phyloP scores from a whole-genome alignment of 1,140 invertebrate genomes.

The Drosophila truncata region DNA sequence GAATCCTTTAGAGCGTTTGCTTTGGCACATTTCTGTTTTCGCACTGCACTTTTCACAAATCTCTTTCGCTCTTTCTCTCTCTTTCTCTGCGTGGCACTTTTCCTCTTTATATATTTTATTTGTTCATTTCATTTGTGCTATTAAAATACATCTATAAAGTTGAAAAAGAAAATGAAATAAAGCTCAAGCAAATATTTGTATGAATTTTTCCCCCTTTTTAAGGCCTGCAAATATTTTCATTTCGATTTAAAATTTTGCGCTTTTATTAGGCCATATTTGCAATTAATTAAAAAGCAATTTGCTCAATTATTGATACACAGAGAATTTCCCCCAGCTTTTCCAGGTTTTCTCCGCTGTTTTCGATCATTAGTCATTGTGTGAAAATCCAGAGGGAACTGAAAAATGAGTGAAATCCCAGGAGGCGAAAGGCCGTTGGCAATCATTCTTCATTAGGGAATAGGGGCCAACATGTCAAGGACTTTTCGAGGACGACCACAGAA shows the following conservation, averaged over 20 bases:
- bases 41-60: conserved; percentile 49
- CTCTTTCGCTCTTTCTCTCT: conserved; percentile 6
- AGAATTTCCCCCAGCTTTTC: conserved; percentile 1
- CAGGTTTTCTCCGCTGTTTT: not conserved
- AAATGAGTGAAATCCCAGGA: conserved; percentile 46
- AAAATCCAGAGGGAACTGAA: conserved; percentile 22
- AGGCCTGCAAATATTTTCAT: conserved; percentile 24
- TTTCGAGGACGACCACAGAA: conserved; percentile 60
- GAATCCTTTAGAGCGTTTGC: conserved; percentile 36
- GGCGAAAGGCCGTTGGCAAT: conserved; percentile 31
- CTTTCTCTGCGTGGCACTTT: not conserved
- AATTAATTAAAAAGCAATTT: conserved; percentile 62
- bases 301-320: conserved; percentile 22
- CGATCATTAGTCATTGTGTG: conserved; percentile 44
- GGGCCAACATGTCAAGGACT: conserved; percentile 62
- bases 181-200: conserved; percentile 8
- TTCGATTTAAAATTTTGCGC: conserved; percentile 24
- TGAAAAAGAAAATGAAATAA: conserved; percentile 16
- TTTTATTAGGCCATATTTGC: conserved; percentile 51
- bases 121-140: conserved; percentile 27
- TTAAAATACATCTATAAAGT: not conserved
- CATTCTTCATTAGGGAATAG: conserved; percentile 59
- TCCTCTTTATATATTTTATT: conserved; percentile 11
- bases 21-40: conserved; percentile 38
- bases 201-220: not conserved